Percentiles rank a stretch among this genome's conserved stretches.
Conservation (phyloP, 2,113 vertebrate genomes). For the Colinus virginianus region DNA sequence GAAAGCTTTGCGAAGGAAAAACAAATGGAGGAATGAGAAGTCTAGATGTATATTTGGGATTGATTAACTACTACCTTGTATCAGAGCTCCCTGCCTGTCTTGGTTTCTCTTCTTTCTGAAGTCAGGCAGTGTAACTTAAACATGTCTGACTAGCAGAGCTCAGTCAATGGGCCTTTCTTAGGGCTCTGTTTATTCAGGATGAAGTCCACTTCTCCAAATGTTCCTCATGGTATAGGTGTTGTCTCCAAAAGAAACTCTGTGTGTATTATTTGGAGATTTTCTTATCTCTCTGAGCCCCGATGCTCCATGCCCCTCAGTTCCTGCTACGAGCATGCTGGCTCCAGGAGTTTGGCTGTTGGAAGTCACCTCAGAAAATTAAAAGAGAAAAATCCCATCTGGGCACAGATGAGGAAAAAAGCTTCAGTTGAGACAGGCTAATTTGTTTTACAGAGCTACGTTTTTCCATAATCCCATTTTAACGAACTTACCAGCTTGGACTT, state of each 20-base stretch:
- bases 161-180: constrained; percentile 33
- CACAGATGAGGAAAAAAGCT: constrained; percentile 37
- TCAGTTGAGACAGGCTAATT: background rate
- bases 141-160: background rate
- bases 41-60: constrained; percentile 36
- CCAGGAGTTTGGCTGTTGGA: background rate
- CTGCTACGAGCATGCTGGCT: background rate
- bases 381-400: constrained; percentile 11
- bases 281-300: background rate
- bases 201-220: background rate
- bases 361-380: background rate
- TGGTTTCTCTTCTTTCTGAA: constrained; percentile 40
- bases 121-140: background rate
- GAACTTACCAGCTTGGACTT: constrained; percentile 38
- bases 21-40: constrained; percentile 43
- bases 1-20: constrained; percentile 57
- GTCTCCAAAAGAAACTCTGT: background rate
- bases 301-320: fast-evolving
- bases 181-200: constrained; percentile 9
- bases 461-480: background rate
- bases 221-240: background rate
- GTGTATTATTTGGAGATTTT: background rate
- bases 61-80: constrained; percentile 31
- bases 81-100: constrained; percentile 9
- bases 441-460: constrained; percentile 43